Conservation (phyloP, 53 echinoderm and acorn worm genomes). For the Glandiceps talaboti region DNA sequence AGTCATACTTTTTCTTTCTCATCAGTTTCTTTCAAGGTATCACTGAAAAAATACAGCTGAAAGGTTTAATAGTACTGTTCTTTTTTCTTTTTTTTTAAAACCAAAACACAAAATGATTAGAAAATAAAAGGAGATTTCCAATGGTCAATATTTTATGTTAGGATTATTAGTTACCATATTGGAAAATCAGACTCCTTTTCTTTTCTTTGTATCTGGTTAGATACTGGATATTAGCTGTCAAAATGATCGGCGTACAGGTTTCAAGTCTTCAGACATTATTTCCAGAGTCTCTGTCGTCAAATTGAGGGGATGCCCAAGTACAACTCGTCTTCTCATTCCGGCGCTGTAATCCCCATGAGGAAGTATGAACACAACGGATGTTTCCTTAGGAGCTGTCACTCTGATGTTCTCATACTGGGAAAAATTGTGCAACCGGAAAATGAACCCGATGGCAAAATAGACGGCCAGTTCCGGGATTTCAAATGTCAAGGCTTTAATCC, state of each 20-base stretch:
- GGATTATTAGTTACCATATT: too few relatives aligned
- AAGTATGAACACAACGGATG: slow-evolving; percentile 67
- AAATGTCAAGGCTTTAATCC: slow-evolving; percentile 50
- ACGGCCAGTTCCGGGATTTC: slow-evolving; percentile 83
- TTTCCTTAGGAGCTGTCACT: slow-evolving; percentile 63
- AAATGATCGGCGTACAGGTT: neutral
- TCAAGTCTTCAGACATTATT: neutral
- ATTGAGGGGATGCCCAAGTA: slow-evolving; percentile 48
- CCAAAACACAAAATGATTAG: too few relatives aligned
- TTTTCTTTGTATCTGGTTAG: neutral
- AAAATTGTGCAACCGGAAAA: slow-evolving; percentile 72
- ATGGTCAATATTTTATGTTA: too few relatives aligned
- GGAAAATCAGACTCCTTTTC: too few relatives aligned
- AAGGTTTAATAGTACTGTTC: too few relatives aligned
- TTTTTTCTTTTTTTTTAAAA: too few relatives aligned
- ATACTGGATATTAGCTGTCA: neutral
- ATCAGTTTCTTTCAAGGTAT: too few relatives aligned
- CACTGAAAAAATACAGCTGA: too few relatives aligned
- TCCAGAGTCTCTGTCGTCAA: slow-evolving; percentile 6
- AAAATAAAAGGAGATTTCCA: too few relatives aligned
- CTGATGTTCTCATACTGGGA: slow-evolving; percentile 64
- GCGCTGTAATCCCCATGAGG: slow-evolving; percentile 56
- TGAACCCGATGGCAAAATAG: slow-evolving; percentile 54
- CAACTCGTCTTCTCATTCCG: slow-evolving; percentile 52
- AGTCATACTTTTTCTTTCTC: too few relatives aligned